Evolutionary conservation across 2,888 invertebrate species (phyloP).

Genomic region (Desoria tigrina): DNA sequence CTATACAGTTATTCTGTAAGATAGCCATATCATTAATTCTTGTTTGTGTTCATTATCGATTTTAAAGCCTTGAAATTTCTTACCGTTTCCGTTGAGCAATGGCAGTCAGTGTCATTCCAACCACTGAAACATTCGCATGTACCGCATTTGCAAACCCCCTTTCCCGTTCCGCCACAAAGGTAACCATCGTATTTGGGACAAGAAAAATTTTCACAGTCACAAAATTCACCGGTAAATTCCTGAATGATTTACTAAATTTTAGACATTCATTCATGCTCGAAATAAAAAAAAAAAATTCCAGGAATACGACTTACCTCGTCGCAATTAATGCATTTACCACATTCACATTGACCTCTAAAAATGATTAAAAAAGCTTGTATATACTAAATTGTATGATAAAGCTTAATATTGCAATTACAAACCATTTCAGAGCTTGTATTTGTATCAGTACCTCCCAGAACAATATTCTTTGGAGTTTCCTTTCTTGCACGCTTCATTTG

Average conservation of each 20-base stretch:
- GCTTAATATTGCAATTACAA: too few relatives aligned
- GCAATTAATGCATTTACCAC: conserved; percentile 51
- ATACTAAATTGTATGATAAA: too few relatives aligned
- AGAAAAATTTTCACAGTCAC: conserved; percentile 42
- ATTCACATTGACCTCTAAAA: conserved; percentile 61
- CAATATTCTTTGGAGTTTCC: conserved; percentile 36
- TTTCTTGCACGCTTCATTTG: conserved; percentile 20
- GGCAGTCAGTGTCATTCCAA: conserved; percentile 36
- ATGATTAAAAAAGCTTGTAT: too few relatives aligned
- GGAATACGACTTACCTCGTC: conserved; percentile 11
- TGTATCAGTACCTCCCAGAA: conserved; percentile 54
- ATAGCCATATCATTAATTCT: neutral
- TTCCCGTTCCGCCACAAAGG: conserved; percentile 26
- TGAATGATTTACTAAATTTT: conserved; percentile 16
- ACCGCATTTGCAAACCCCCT: conserved; percentile 44
- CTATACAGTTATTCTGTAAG: conserved; percentile 26
- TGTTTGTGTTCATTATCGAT: neutral
- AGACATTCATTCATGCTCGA: neutral
- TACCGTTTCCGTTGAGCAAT: conserved; percentile 33
- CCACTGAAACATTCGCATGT: conserved; percentile 35
- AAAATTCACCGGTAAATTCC: conserved; percentile 32
- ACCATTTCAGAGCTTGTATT: too few relatives aligned
- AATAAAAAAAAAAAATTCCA: neutral
- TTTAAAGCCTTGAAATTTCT: conserved; percentile 1
- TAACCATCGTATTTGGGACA: conserved; percentile 19